A percentile compares a stretch with the other conserved stretches of the same genome.
phyloP scores from a whole-genome alignment of 2,113 vertebrate genomes.

The Cairina moschata region DNA sequence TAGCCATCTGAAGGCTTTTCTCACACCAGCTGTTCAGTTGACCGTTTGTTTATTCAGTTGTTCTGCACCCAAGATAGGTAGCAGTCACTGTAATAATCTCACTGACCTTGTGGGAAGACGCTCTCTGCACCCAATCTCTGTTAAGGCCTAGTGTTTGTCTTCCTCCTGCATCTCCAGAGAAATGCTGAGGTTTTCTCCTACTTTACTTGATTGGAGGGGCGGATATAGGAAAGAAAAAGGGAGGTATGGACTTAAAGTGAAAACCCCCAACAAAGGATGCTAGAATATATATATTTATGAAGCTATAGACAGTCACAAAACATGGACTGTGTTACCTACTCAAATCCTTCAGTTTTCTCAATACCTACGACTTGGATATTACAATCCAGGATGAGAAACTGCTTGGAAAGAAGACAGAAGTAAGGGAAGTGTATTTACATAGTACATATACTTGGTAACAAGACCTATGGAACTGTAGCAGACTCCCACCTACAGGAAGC shows the following conservation, averaged over 20 bases:
- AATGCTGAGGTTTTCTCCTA: not conserved
- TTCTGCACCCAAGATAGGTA: not conserved
- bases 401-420: not conserved
- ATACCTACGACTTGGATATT: not conserved
- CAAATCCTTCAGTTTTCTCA: not conserved
- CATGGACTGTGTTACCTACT: not conserved
- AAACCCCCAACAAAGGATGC: not conserved
- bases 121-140: not conserved
- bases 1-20: not conserved
- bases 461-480: not conserved
- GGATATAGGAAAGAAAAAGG: not conserved
- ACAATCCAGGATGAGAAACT: not conserved
- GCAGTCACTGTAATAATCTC: not conserved
- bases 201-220: not conserved
- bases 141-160: not conserved
- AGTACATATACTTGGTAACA: not conserved
- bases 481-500: conserved; percentile 48
- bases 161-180: not conserved
- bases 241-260: not conserved
- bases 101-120: not conserved
- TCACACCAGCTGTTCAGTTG: not conserved
- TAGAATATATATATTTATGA: not conserved
- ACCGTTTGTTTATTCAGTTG: not conserved
- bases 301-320: not conserved
- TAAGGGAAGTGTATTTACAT: not conserved